Evolutionary conservation across 1,140 invertebrate species (phyloP).

Genomic region (Habropoda laboriosa): DNA sequence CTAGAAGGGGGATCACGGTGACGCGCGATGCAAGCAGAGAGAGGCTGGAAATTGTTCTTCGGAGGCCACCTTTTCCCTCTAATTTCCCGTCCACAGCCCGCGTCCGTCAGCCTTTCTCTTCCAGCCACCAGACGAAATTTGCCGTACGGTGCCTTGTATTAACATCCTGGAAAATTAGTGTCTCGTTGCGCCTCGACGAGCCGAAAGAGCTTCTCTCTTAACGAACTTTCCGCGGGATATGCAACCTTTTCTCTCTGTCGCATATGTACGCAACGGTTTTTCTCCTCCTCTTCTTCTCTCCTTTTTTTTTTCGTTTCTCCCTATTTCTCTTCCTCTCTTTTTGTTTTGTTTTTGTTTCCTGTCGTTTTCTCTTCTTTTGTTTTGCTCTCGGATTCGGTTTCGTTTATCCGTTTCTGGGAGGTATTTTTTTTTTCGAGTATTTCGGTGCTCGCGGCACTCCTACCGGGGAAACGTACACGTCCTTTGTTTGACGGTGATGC

Average conservation of each 20-base stretch:
- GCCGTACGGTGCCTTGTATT: conserved; percentile 12
- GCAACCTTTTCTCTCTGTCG: neutral
- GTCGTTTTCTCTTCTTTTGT: neutral
- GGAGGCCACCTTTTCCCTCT: conserved; percentile 22
- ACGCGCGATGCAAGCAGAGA: conserved; percentile 55
- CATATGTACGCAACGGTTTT: neutral
- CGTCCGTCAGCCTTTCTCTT: conserved; percentile 28
- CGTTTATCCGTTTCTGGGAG: neutral
- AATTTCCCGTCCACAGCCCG: conserved; percentile 37
- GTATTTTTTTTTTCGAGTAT: no score
- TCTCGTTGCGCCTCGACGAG: conserved; percentile 26
- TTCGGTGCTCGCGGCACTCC: neutral
- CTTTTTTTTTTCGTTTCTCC: neutral
- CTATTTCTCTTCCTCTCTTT: neutral
- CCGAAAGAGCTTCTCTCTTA: conserved; percentile 32
- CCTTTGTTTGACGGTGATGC: conserved; percentile 22
- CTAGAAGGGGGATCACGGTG: conserved; percentile 53
- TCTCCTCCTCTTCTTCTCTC: neutral
- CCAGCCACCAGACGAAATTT: neutral
- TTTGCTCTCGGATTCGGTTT: neutral
- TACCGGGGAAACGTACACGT: neutral
- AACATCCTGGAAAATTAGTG: conserved; percentile 54
- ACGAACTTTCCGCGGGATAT: conserved; percentile 38
- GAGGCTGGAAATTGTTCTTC: conserved; percentile 59
- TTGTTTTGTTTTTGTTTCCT: neutral